These are phyloP conservation scores for Xanthorhoe designata DNA, from an alignment of 2,888 invertebrate genomes.

Conservation along the genomic window DNA sequence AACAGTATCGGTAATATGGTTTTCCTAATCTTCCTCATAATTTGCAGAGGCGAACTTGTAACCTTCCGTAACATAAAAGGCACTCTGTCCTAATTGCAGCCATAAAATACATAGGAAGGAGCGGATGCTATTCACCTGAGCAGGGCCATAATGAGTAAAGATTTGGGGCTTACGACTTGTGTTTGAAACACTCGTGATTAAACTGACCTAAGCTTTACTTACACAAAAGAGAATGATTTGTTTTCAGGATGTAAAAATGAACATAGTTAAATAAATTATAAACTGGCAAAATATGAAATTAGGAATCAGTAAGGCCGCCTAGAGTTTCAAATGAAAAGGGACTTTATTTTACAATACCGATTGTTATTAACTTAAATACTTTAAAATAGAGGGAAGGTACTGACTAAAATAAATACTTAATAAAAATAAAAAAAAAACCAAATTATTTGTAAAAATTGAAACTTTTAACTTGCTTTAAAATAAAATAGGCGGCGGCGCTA, in stretches of 20 bases:
- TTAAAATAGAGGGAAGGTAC: too few species aligned
- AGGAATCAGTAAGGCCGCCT: too few species aligned
- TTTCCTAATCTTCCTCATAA: constrained; percentile 1
- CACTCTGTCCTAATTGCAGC: constrained; percentile 36
- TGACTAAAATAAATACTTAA: too few species aligned
- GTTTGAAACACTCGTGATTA: constrained; percentile 8
- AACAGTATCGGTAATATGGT: neutral
- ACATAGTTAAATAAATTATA: neutral
- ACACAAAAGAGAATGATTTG: neutral
- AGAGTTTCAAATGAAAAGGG: too few species aligned
- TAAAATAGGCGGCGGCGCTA: too few species aligned
- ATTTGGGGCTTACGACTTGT: constrained; percentile 31
- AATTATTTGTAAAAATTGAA: too few species aligned
- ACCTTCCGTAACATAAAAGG: constrained; percentile 16
- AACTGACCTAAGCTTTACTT: neutral
- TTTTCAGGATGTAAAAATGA: too few species aligned
- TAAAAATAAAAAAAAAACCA: too few species aligned
- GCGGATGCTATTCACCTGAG: constrained; percentile 33
- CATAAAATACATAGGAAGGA: constrained; percentile 34
- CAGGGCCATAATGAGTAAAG: constrained; percentile 44
- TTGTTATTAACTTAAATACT: too few species aligned
- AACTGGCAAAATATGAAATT: too few species aligned
- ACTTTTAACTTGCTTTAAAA: too few species aligned
- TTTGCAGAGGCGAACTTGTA: neutral
- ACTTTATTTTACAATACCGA: too few species aligned